These are phyloP conservation scores for Heliconius ismenius DNA, from an alignment of 2,888 invertebrate species.

Conservation along the genomic window DNA sequence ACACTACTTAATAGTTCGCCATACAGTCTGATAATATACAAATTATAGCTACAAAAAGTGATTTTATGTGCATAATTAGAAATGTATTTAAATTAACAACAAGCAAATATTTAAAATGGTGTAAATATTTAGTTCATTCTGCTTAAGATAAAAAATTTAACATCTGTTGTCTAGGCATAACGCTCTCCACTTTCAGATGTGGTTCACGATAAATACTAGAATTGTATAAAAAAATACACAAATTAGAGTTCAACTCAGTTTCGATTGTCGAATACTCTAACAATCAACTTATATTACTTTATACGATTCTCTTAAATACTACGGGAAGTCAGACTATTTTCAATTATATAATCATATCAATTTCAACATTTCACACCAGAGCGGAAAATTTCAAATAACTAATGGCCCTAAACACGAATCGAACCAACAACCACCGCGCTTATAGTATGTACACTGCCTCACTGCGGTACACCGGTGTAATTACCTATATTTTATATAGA, in stretches of 20 bases:
- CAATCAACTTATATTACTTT: too few species aligned
- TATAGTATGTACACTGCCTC: not conserved
- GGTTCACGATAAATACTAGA: too few species aligned
- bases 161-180: not conserved
- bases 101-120: not conserved
- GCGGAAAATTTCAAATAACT: too few species aligned
- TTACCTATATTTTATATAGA: slow-evolving; percentile 12
- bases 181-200: too few species aligned
- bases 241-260: too few species aligned
- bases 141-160: not conserved
- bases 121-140: not conserved
- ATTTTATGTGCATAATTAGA: slow-evolving; percentile 65
- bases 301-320: too few species aligned
- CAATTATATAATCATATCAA: too few species aligned
- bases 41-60: slow-evolving; percentile 14
- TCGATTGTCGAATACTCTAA: too few species aligned
- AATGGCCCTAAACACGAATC: not conserved
- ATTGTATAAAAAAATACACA: too few species aligned
- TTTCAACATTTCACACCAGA: too few species aligned
- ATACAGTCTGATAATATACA: slow-evolving; percentile 37
- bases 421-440: not conserved
- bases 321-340: too few species aligned
- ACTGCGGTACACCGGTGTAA: not conserved
- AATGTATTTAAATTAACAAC: slow-evolving; percentile 62
- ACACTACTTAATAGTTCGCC: slow-evolving; percentile 28